A percentile compares a stretch with the other conserved stretches of the same genome.
These are phyloP conservation scores for Nerophis ophidion DNA, from an alignment of 2,113 vertebrate species.

Conservation along the genomic window DNA sequence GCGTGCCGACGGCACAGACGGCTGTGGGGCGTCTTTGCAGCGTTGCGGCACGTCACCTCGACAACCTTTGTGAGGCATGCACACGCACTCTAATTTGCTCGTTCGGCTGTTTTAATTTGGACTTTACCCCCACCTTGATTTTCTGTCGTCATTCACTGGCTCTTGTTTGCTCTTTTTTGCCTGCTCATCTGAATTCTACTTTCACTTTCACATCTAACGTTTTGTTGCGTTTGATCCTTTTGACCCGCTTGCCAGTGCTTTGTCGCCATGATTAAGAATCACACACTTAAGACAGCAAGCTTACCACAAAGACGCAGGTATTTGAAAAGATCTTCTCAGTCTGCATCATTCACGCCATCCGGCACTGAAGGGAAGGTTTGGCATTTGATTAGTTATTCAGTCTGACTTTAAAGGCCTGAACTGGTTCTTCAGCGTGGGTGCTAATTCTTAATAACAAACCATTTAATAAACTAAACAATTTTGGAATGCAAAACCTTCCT, in stretches of 20 bases:
- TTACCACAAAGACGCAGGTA: conserved; percentile 68
- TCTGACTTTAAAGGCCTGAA: background rate
- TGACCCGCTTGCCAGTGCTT: conserved; percentile 69
- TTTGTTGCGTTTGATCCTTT: conserved; percentile 64
- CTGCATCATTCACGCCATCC: conserved; percentile 27
- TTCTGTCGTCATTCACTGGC: conserved; percentile 42
- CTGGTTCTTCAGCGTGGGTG: background rate
- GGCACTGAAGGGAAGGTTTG: conserved; percentile 38
- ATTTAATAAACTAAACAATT: too few relatives aligned
- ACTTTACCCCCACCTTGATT: conserved; percentile 22
- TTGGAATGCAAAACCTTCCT: conserved; percentile 43
- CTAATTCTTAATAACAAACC: too few relatives aligned
- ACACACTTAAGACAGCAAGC: conserved; percentile 66
- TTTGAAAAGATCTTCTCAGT: conserved; percentile 50
- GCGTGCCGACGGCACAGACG: too few relatives aligned
- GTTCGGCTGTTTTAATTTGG: conserved; percentile 8
- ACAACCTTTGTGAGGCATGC: conserved; percentile 14
- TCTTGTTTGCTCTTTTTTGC: conserved; percentile 40
- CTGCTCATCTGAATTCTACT: conserved; percentile 27
- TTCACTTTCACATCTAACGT: conserved; percentile 59
- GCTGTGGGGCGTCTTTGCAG: conserved; percentile 8
- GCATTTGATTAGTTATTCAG: background rate
- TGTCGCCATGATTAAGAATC: conserved; percentile 71
- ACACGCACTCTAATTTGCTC: conserved; percentile 8
- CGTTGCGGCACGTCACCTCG: conserved; percentile 41